Evolutionary conservation across 2,888 invertebrate genomes (phyloP), one percentile per base, ranked within the genome.

Genomic region (Steinernema carpocapsae): DNA sequence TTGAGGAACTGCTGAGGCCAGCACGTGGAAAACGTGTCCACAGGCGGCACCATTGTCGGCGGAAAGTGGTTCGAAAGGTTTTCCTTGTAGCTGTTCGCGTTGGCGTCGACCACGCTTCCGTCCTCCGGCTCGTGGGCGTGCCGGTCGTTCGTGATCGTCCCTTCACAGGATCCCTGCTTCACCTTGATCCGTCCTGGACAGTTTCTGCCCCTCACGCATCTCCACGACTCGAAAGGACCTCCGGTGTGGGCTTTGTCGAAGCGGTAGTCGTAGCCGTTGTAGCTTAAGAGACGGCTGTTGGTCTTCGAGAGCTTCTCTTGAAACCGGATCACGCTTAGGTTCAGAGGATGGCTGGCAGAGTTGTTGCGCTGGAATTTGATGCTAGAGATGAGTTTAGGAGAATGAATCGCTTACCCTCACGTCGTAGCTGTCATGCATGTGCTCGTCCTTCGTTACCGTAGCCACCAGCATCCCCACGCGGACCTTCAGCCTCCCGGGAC

Each of bases 181-280:
- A 56, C 56, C 56, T 56, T 56, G 56, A 56, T 56, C 24, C 56
- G 3, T 6, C 56, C 56, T 3, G 56, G 56, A 26, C 56, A 56
- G 17, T 24, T 56, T 6, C 56, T 14, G 7, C 56, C 56, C 24
- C 56, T 22, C 24, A 56, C 56, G 56, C 56, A 56, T 6, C 56
- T 22, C 56, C 56, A 56, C 26, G 56, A 56, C 17, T 56, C 56
- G 56, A 56, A 56, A 17, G 56, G 56, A 26, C 56, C 56, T 22
- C 56, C 56, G 24, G 56, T 56, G 56, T 56, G 56, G 6, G 56
- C 56, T 26, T 56, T 56, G 56, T 56, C 56, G 56, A 56, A 56
- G 26, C 56, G 56, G 56, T 56, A 56, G 56, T 56, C 56, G 56
- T 26, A 56, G 56, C 56, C 56, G 56, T 56, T 56, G 56, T 56